A percentile compares a stretch with the other conserved stretches of the same genome.
Evolutionary conservation across 2,888 invertebrate genomes (phyloP).

Genomic region (Barypeithes pellucidus): DNA sequence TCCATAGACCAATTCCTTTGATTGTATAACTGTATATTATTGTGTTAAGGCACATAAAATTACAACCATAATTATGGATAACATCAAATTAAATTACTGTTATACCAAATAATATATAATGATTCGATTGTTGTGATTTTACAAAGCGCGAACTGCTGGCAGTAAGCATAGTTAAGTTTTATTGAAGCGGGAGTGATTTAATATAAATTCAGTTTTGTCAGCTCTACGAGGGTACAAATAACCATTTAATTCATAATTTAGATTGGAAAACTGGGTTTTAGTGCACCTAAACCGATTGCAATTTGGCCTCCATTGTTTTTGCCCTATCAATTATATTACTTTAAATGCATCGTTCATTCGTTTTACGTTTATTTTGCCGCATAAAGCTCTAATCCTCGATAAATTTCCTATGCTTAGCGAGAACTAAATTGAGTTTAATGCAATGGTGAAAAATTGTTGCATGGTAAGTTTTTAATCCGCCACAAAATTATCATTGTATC

Average conservation of each 20-base stretch:
- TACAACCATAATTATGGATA: slow-evolving; percentile 15
- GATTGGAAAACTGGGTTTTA: slow-evolving; percentile 58
- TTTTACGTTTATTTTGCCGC: slow-evolving; percentile 26
- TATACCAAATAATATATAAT: slow-evolving; percentile 22
- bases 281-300: slow-evolving; percentile 60
- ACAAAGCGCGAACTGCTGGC: slow-evolving; percentile 44
- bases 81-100: slow-evolving; percentile 17
- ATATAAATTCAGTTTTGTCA: slow-evolving; percentile 58
- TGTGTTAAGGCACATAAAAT: not conserved
- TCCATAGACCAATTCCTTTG: too few relatives aligned
- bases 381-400: slow-evolving; percentile 25
- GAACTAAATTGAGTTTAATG: slow-evolving; percentile 21
- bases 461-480: slow-evolving; percentile 12
- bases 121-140: slow-evolving; percentile 37
- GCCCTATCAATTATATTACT: slow-evolving; percentile 62
- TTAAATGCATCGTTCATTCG: slow-evolving; percentile 53
- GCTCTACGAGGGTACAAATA: slow-evolving; percentile 60
- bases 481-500: slow-evolving; percentile 4
- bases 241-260: slow-evolving; percentile 63
- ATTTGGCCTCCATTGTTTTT: slow-evolving; percentile 61
- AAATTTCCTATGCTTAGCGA: slow-evolving; percentile 28
- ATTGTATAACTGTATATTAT: not conserved
- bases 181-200: slow-evolving; percentile 57
- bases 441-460: slow-evolving; percentile 22
- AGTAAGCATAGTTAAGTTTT: slow-evolving; percentile 46